Evolutionary conservation across 2,888 invertebrate genomes (phyloP).

Genomic region (Hirtodrosophila confusa): DNA sequence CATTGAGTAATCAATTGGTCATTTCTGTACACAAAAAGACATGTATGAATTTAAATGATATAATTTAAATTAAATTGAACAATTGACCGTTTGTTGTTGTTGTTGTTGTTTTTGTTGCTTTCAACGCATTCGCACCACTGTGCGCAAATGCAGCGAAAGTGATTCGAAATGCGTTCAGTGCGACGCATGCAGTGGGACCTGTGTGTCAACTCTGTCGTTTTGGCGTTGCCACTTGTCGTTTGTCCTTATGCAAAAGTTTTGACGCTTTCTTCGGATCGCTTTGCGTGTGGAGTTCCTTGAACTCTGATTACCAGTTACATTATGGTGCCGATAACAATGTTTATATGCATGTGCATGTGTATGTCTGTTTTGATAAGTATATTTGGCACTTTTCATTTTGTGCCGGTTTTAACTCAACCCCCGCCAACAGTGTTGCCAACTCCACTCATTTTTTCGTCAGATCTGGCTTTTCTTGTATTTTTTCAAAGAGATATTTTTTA

Average conservation of each 20-base stretch:
- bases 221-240: slow-evolving; percentile 49
- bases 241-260: slow-evolving; percentile 56
- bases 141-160: slow-evolving; percentile 54
- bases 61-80: too few species aligned
- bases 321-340: slow-evolving; percentile 51
- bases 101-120: neutral
- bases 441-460: too few species aligned
- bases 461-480: neutral
- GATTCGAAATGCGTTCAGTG: slow-evolving; percentile 44
- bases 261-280: slow-evolving; percentile 46
- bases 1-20: too few species aligned
- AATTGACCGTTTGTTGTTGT: too few species aligned
- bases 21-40: too few species aligned
- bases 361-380: slow-evolving; percentile 1
- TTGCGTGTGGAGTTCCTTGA: slow-evolving; percentile 66
- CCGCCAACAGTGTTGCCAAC: too few species aligned
- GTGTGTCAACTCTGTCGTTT: slow-evolving; percentile 20
- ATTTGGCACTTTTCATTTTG: neutral
- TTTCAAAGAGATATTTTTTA: too few species aligned
- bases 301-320: slow-evolving; percentile 70
- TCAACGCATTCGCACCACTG: slow-evolving; percentile 26
- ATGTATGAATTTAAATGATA: too few species aligned
- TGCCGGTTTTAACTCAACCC: slow-evolving; percentile 22
- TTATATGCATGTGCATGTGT: neutral
- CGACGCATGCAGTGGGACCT: slow-evolving; percentile 37